Evolutionary conservation across 2,888 invertebrate genomes (phyloP), one percentile per base, ranked within the genome.

Genomic region (Leptogaster cylindrica): DNA sequence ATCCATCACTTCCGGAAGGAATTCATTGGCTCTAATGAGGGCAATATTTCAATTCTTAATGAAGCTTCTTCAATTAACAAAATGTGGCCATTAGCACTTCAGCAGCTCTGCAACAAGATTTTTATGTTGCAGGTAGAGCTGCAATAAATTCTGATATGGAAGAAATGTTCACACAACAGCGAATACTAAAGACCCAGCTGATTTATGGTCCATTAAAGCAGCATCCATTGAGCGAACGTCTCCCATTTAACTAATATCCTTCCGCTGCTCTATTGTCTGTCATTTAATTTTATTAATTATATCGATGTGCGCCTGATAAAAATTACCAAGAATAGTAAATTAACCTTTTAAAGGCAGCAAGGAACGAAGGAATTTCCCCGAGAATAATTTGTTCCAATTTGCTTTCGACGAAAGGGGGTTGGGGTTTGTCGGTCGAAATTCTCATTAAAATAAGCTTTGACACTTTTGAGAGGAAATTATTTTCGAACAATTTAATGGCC

Each of bases 221-320:
- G 16, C 41, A 10, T 41, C n/a, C 41, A 18, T 6, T 16, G 3
- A 14, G 41, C 14, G 41, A 3, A 41, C 14, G 18, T 41, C 18
- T 41, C 39, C n/a, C n/a, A 18, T 14, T 41, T 41, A 41, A 16
- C 41, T 41, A 41, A 41, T 41, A 18, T 41, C 41, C 18, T 41
- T 10, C 16, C 12, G 4, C 2, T n/a, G 10, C 5, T 16, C 16
- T 3, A 10, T n/a, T 41, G 16, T 41, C 14, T 41, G 4, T 18
- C 41, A 41, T 16, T 41, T 41, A 41, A 41, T 41, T 41, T 41
- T 41, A 41, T 41, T 41, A 16, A 41, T 41, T 41, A n/a, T 41
- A 41, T 41, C 14, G 41, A 14, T 41, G 41, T 18, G 14, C 10
- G 6, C n/a, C 41, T 6, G 16, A 14, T 3, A 36, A 41, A 41